These are phyloP conservation scores for Lasioglossum malachurum DNA, from an alignment of 2,888 invertebrate species.

Conservation along the genomic window DNA sequence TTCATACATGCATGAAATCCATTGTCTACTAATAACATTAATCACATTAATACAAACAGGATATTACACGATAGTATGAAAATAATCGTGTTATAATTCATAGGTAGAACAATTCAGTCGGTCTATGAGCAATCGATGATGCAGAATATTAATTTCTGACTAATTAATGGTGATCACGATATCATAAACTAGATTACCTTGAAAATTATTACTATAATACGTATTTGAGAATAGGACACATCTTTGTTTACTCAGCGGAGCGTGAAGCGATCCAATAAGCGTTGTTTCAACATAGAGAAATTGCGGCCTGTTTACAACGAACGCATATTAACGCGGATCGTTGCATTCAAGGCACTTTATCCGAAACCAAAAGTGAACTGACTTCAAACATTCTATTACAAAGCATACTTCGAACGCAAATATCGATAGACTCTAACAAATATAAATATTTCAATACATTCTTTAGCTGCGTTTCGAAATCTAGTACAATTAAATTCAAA, in stretches of 20 bases:
- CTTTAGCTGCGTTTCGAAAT: background rate
- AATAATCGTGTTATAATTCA: background rate
- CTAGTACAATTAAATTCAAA: background rate
- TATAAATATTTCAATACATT: background rate
- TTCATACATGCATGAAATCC: no score
- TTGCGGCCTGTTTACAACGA: background rate
- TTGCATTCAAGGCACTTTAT: background rate
- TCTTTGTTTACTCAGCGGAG: background rate
- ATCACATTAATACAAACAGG: background rate
- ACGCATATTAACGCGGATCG: background rate
- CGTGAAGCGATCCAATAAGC: background rate
- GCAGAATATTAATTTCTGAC: background rate
- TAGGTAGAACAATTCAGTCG: background rate
- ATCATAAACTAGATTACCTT: background rate
- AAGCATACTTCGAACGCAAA: background rate
- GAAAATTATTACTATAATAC: background rate
- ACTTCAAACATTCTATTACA: background rate
- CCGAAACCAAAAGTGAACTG: background rate
- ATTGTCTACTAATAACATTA: background rate
- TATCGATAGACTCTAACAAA: background rate
- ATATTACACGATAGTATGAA: background rate
- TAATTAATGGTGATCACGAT: background rate
- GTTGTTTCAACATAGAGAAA: constrained; percentile 6
- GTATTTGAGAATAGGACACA: background rate
- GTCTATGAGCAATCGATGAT: background rate